Base-by-base conservation (phyloP, 2,797 vertebrate genomes). In the Helicolenus hilgendorfi region DNA sequence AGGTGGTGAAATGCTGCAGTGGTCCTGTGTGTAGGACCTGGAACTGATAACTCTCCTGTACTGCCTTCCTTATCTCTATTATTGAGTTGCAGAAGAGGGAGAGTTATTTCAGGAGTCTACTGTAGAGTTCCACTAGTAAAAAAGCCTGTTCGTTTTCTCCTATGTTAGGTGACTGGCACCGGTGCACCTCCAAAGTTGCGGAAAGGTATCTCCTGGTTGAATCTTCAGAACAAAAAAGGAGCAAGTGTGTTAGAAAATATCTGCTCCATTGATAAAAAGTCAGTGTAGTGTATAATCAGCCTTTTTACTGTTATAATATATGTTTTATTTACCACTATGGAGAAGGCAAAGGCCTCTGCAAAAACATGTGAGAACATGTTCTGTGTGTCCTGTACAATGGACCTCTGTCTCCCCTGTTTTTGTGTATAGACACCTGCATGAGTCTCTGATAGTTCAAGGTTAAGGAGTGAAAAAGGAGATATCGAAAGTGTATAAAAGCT, bases 1-100 rank as follows among this genome's bases (percentile, higher is more conserved):
- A 72, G 69, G 72, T 65, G 33, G 80, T 45, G 78, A 87, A 92
- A 93, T 89, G 88, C 86, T 85, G 92, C 94, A 94, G 91, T 86
- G 84, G 84, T 85, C 64, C 72, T 62, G 79, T 77, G 73, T 82
- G 74, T 27, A 29, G 31, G 69, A 92, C 85, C 81, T 80, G 59
- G 72, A 91, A 71, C 70, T 85, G 87, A 92, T 89, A 80, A 86
- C 64, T 68, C 89, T 41, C 68, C 84, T 65, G 72, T 20, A 24
- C 68, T 81, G 78, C 64, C 58, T 77, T 71, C 70, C 76, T 85
- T 83, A 91, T 86, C 80, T 33, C 68, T 5, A 27, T 38, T 67
- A 68, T 26, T 55, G 86, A 84, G 70, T 77, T 85, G 81, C 78
- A 82, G 49, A 85, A 29, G 27, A 87, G 45, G 70, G 45, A 73